phyloP scores from a whole-genome alignment of 1,140 invertebrate species.

The Aleiodes sp. region DNA sequence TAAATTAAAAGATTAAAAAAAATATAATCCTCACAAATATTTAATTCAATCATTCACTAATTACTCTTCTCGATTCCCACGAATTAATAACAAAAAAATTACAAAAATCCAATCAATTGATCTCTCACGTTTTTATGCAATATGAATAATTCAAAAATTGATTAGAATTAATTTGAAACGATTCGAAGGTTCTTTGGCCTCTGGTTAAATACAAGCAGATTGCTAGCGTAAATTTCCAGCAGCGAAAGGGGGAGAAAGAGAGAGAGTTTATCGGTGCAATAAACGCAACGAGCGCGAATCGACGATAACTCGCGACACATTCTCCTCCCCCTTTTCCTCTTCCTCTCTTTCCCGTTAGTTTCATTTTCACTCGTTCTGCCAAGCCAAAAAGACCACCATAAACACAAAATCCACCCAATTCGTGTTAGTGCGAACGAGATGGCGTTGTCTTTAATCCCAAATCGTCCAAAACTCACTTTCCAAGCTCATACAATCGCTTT shows the following conservation, averaged over 20 bases:
- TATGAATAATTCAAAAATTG: neutral
- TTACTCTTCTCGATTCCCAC: too few species aligned
- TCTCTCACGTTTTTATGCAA: neutral
- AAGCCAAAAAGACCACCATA: neutral
- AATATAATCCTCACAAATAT: too few species aligned
- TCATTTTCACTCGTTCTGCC: neutral
- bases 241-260: too few species aligned
- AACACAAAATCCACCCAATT: neutral
- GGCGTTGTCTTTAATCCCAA: neutral
- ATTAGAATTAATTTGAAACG: neutral
- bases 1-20: too few species aligned
- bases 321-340: neutral
- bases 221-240: constrained; percentile 2
- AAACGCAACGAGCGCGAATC: constrained; percentile 12
- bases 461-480: constrained; percentile 7
- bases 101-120: too few species aligned
- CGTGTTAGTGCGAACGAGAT: neutral
- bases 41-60: too few species aligned
- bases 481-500: neutral
- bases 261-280: constrained; percentile 5
- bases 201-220: neutral
- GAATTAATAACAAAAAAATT: too few species aligned
- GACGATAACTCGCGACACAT: constrained; percentile 13
- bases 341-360: neutral
- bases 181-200: neutral